These are phyloP conservation scores for Crocodylus rhombifer DNA, from an alignment of 2,797 vertebrate species.

Conservation along the genomic window DNA sequence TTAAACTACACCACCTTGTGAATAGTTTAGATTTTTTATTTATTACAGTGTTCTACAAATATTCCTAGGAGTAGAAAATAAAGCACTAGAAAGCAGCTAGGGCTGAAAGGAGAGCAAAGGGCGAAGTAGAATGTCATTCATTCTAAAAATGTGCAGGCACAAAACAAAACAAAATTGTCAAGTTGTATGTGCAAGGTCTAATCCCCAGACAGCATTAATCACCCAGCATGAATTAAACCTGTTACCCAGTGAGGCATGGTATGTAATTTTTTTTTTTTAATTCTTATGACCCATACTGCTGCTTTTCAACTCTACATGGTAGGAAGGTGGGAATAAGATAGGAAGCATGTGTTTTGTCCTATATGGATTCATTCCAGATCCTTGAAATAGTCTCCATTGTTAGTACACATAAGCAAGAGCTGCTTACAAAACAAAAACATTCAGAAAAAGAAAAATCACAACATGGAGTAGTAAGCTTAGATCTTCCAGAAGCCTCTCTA, in stretches of 20 bases:
- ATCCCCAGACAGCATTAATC: not conserved
- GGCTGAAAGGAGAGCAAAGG: not conserved
- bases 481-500: not conserved
- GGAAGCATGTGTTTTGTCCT: not conserved
- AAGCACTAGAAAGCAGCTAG: not conserved
- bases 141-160: conserved; percentile 4
- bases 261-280: not conserved
- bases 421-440: not conserved
- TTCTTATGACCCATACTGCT: not conserved
- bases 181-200: not conserved
- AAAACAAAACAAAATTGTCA: conserved; percentile 5
- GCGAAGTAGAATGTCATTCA: not conserved
- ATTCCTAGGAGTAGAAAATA: not conserved
- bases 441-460: not conserved
- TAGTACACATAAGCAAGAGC: not conserved
- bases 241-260: not conserved
- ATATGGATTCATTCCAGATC: not conserved
- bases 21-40: not conserved
- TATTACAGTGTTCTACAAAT: not conserved
- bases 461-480: not conserved
- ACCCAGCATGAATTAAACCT: not conserved
- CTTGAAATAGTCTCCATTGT: not conserved
- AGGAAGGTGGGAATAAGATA: not conserved
- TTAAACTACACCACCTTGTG: not conserved
- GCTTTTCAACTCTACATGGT: not conserved